Evolutionary conservation across 2,797 vertebrate species (phyloP).

Genomic region (Xiphophorus birchmanni): DNA sequence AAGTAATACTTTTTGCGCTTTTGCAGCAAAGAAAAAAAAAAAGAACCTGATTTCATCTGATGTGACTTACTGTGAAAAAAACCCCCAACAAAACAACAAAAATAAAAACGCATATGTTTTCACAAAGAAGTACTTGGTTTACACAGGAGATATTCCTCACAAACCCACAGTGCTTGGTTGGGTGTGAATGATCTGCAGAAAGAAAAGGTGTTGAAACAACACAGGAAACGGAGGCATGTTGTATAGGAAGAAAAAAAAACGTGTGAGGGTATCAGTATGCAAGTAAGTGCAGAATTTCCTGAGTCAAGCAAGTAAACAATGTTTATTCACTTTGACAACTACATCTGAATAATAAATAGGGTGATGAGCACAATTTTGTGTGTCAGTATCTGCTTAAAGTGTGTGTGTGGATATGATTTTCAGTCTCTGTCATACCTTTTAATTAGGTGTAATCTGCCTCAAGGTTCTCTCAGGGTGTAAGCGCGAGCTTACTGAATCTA

Average conservation of each 20-base stretch:
- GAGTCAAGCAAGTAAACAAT: slow-evolving; percentile 36
- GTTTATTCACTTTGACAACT: slow-evolving; percentile 38
- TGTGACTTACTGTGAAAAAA: slow-evolving; percentile 4
- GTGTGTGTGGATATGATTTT: slow-evolving; percentile 15
- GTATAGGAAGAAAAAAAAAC: background rate
- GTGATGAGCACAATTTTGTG: slow-evolving; percentile 21
- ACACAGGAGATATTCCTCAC: background rate
- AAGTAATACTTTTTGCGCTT: slow-evolving; percentile 22
- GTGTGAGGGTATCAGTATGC: background rate
- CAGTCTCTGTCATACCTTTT: slow-evolving; percentile 25
- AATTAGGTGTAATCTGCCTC: slow-evolving; percentile 50
- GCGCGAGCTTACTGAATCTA: slow-evolving; percentile 59
- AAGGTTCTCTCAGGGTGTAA: slow-evolving; percentile 43
- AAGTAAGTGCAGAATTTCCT: slow-evolving; percentile 8
- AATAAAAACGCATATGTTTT: slow-evolving; percentile 1
- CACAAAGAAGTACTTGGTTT: background rate
- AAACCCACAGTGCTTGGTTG: slow-evolving; percentile 22
- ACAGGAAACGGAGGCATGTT: slow-evolving; percentile 10
- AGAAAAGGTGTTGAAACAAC: slow-evolving; percentile 11
- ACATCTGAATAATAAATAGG: slow-evolving; percentile 41
- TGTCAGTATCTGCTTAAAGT: slow-evolving; percentile 8
- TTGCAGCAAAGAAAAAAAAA: slow-evolving; percentile 12
- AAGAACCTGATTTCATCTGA: slow-evolving; percentile 5
- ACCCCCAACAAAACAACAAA: background rate
- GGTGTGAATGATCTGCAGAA: slow-evolving; percentile 23